Base-by-base conservation (phyloP, 1,140 invertebrate genomes). In the Streblospio benedicti region DNA sequence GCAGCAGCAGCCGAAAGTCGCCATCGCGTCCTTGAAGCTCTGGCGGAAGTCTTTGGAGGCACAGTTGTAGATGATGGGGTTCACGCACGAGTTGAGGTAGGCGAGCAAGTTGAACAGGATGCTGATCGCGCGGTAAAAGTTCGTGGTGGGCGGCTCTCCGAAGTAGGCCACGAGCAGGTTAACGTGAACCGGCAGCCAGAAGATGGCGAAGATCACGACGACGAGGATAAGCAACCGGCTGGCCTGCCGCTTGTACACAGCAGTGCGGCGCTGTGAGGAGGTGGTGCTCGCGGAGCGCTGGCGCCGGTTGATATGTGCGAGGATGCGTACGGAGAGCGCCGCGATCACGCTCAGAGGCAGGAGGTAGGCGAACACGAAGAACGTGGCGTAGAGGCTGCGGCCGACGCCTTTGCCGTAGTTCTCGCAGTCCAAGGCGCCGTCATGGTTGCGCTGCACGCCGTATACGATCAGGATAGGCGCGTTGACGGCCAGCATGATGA, bases 151-250 rank as follows among this genome's bases (percentile, higher is more conserved):
- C n/a, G n/a, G n/a, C n/a, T n/a, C n/a, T n/a, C n/a, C 85, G 44
- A 20, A 47, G 44, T 47, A 25, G 27, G 9, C 9, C 5, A 6
- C 5, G 44, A 47, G 44, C 4, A 47, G 44, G 44, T 20, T 5
- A 18, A 47, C n/a, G 44, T 47, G 44, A n/a, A 47, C 27, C 0
- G 92, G 92, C 23, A 91, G 77, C 92, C 92, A 97, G 74, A 93
- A 97, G 18, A 93, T 76, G 0, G 96, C 86, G 75, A 96, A 97
- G 0, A 94, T 91, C 0, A 90, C 87, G 57, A 95, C 91, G 4
- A 96, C 91, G 0, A 91, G 93, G 3, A 97, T 78, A 0, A 97
- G 91, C 58, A 97, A 72, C 62, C 90, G 90, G 0, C 91, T 95
- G 0, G 93, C 90, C 72, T 91, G 92, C 18, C 87, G 81, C 69